These are phyloP conservation scores for Neomicropteryx cornuta DNA, from an alignment of 1,140 invertebrate species.

Conservation along the genomic window DNA sequence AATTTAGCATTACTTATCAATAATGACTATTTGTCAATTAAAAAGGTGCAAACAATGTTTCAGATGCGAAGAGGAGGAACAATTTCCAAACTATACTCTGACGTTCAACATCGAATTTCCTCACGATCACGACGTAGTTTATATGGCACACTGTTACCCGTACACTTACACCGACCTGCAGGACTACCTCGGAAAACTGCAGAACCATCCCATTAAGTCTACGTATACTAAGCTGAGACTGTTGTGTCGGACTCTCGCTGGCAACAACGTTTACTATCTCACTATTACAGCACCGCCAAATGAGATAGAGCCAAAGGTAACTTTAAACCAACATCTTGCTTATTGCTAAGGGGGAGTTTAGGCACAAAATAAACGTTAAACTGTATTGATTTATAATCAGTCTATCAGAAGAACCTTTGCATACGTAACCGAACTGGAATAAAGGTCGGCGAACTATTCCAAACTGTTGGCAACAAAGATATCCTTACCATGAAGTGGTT, in stretches of 20 bases:
- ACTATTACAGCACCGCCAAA: conserved; percentile 71
- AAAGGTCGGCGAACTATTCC: no score
- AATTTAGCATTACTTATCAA: no score
- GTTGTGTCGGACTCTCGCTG: conserved; percentile 76
- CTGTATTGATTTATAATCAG: not conserved
- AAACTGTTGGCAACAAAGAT: no score
- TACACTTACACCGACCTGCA: conserved; percentile 88
- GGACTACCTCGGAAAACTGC: conserved; percentile 58
- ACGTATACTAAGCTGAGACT: conserved; percentile 66
- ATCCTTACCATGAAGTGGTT: no score
- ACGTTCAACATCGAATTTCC: conserved; percentile 90
- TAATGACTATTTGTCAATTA: no score
- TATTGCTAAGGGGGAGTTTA: conserved; percentile 18
- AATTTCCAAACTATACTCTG: conserved; percentile 62
- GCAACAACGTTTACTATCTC: conserved; percentile 85
- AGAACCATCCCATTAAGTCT: conserved; percentile 68
- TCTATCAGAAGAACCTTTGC: no score
- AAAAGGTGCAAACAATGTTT: no score
- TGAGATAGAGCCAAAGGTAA: conserved; percentile 37
- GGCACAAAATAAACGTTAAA: conserved; percentile 13
- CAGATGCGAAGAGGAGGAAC: conserved; percentile 51
- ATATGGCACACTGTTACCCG: conserved; percentile 93
- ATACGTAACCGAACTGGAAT: no score
- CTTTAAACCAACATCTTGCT: no score
- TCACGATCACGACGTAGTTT: conserved; percentile 82